Percentiles rank a stretch among this genome's conserved stretches.
phyloP scores from a whole-genome alignment of 2,113 vertebrate species.

The Gambusia holbrooki region DNA sequence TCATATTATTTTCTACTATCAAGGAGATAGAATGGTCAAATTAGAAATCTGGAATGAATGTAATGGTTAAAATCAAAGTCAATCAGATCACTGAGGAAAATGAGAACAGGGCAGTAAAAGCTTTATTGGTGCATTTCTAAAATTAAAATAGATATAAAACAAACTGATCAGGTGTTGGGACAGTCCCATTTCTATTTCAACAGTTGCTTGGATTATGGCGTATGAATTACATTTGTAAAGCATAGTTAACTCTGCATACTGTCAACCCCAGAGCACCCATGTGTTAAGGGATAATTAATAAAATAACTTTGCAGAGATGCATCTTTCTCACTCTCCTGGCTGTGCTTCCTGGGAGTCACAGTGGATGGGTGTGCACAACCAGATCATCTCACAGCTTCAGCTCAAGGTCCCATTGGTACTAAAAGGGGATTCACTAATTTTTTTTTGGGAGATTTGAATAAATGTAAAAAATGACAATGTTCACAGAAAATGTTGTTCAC shows the following conservation, averaged over 20 bases:
- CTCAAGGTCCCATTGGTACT: conserved; percentile 48
- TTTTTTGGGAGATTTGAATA: conserved; percentile 47
- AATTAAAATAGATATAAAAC: no score
- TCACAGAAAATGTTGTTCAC: conserved; percentile 15
- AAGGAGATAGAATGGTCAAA: no score
- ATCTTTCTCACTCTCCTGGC: neutral
- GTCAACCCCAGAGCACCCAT: conserved; percentile 41
- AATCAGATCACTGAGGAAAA: no score
- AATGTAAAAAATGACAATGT: conserved; percentile 37
- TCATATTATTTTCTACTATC: no score
- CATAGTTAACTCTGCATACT: conserved; percentile 60
- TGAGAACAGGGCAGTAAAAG: neutral
- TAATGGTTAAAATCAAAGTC: no score
- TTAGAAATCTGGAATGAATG: no score
- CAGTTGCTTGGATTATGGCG: conserved; percentile 77
- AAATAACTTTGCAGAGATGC: conserved; percentile 26
- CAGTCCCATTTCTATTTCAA: conserved; percentile 53
- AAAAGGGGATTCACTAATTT: conserved; percentile 47
- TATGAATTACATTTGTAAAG: conserved; percentile 73
- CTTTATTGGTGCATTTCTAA: neutral
- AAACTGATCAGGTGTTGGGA: conserved; percentile 45
- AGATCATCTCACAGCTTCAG: conserved; percentile 8
- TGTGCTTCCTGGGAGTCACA: conserved; percentile 14
- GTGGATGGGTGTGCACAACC: conserved; percentile 17
- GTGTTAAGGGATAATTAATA: conserved; percentile 60